These are phyloP conservation scores for Schizotus pectinicornis DNA, from an alignment of 2,888 invertebrate genomes.

Conservation along the genomic window DNA sequence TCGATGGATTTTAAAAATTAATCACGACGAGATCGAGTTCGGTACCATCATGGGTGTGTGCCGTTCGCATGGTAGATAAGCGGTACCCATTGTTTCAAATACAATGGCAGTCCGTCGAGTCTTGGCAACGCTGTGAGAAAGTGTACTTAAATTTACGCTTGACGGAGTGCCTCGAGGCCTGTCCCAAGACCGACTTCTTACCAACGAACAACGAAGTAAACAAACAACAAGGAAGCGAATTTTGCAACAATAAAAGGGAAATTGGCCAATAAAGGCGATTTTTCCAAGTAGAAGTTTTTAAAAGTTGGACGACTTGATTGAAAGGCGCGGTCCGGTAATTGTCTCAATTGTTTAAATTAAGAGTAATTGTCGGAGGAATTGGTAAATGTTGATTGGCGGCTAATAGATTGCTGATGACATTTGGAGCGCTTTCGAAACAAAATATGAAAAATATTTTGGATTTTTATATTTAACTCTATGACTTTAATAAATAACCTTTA, in stretches of 20 bases:
- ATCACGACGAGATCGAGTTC: neutral
- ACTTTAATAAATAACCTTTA: too few relatives aligned
- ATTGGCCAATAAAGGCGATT: slow-evolving; percentile 1
- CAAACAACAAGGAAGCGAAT: slow-evolving; percentile 13
- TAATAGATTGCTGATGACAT: too few relatives aligned
- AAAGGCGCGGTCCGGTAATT: too few relatives aligned
- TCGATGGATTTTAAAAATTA: too few relatives aligned
- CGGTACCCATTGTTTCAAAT: slow-evolving; percentile 39
- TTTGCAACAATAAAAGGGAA: slow-evolving; percentile 6
- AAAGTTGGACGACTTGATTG: too few relatives aligned
- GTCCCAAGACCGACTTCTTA: slow-evolving; percentile 19
- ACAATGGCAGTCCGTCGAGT: slow-evolving; percentile 34
- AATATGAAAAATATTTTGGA: too few relatives aligned
- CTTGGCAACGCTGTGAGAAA: slow-evolving; percentile 48
- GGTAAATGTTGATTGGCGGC: too few relatives aligned
- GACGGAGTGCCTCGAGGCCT: slow-evolving; percentile 39
- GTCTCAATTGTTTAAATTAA: too few relatives aligned
- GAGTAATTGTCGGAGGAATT: too few relatives aligned
- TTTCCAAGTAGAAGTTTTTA: too few relatives aligned
- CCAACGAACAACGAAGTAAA: slow-evolving; percentile 1
- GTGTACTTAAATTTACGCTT: slow-evolving; percentile 49
- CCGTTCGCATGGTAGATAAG: slow-evolving; percentile 35
- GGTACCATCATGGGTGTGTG: slow-evolving; percentile 27
- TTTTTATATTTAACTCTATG: too few relatives aligned
- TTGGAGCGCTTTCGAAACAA: too few relatives aligned